Percentiles rank a stretch among this genome's conserved stretches.
phyloP scores from a whole-genome alignment of 1,140 invertebrate species.

The Ips nitidus region DNA sequence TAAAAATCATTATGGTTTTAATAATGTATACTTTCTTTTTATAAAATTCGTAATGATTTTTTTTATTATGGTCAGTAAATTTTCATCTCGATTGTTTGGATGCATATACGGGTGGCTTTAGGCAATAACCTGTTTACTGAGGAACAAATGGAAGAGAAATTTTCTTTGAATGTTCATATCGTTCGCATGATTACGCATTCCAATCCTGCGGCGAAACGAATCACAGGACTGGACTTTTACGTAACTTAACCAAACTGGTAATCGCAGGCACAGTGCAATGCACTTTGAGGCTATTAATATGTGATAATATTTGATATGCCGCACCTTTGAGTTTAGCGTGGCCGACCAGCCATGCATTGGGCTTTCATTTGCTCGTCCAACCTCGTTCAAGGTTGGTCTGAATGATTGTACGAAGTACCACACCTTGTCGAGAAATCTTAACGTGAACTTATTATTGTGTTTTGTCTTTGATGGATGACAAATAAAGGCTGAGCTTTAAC shows the following conservation, averaged over 20 bases:
- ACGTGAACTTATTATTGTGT: conserved; percentile 2
- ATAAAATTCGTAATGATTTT: too few relatives aligned
- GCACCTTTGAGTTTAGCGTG: conserved; percentile 30
- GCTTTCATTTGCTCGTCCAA: conserved; percentile 4
- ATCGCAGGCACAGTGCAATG: conserved; percentile 34
- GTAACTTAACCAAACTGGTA: conserved; percentile 16
- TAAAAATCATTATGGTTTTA: too few relatives aligned
- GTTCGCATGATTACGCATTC: too few relatives aligned
- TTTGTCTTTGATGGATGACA: neutral
- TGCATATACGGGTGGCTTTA: too few relatives aligned
- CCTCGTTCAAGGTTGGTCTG: conserved; percentile 18
- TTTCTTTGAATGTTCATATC: too few relatives aligned
- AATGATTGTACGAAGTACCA: conserved; percentile 13
- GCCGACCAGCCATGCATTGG: conserved; percentile 9
- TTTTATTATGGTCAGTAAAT: too few relatives aligned
- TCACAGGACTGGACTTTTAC: conserved; percentile 13
- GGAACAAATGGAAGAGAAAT: too few relatives aligned
- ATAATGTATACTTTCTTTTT: too few relatives aligned
- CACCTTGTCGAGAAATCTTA: conserved; percentile 18
- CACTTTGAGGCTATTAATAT: conserved; percentile 43
- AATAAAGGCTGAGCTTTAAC: neutral
- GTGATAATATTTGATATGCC: conserved; percentile 40
- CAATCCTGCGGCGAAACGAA: conserved; percentile 6
- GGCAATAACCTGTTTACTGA: too few relatives aligned
- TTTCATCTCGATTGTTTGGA: too few relatives aligned